Evolutionary conservation across 2,888 invertebrate species (phyloP).

Genomic region (Sinhomidia bicolor): DNA sequence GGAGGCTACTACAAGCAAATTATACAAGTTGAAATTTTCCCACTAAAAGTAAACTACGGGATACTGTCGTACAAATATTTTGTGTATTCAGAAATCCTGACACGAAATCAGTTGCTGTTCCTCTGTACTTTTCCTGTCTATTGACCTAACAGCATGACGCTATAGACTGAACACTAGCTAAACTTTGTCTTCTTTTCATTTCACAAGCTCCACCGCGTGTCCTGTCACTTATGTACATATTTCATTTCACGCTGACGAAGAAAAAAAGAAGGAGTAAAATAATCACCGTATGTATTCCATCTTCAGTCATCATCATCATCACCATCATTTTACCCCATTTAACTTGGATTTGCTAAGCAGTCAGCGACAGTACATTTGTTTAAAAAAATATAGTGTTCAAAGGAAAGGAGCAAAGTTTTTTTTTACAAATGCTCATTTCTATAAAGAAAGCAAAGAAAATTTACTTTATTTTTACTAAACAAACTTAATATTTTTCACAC

Average conservation of each 20-base stretch:
- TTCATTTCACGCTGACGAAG: too few species aligned
- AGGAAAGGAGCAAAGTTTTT: background rate
- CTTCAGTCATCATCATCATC: background rate
- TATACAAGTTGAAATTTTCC: background rate
- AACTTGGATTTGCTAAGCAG: background rate
- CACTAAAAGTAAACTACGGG: background rate
- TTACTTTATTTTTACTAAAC: background rate
- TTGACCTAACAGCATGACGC: constrained; percentile 9
- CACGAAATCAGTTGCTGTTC: background rate
- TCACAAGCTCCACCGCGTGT: too few species aligned
- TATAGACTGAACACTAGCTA: background rate
- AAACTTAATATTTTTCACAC: background rate
- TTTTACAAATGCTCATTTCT: too few species aligned
- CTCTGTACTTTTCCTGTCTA: background rate
- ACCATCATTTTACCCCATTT: background rate
- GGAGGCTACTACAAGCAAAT: background rate
- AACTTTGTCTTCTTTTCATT: too few species aligned
- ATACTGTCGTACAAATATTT: background rate
- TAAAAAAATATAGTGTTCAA: background rate
- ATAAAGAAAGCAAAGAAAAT: background rate
- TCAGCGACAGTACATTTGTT: background rate
- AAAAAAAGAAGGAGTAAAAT: background rate
- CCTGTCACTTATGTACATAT: too few species aligned
- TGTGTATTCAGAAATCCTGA: background rate
- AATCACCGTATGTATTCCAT: background rate